Evolutionary conservation across 2,888 invertebrate species (phyloP).

Genomic region (Lamproptera curius): DNA sequence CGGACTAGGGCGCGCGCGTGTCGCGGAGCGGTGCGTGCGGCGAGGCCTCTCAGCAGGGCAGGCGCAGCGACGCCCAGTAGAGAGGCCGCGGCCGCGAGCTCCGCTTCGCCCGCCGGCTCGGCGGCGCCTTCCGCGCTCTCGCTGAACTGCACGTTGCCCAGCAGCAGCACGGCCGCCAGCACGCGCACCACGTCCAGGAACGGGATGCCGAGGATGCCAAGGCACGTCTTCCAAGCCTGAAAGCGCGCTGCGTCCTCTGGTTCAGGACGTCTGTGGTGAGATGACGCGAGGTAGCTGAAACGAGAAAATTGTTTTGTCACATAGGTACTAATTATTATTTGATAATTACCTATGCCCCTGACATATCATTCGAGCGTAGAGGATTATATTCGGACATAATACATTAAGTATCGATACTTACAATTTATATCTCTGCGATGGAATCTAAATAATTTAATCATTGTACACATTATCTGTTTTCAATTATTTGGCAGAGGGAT

Average conservation of each 20-base stretch:
- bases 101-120: conserved; percentile 89
- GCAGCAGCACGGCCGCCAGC: conserved; percentile 91
- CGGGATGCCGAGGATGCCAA: conserved; percentile 94
- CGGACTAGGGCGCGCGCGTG: conserved; percentile 88
- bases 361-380: no score
- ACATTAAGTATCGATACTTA: no score
- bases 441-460: no score
- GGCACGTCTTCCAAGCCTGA: conserved; percentile 94
- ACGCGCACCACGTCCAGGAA: conserved; percentile 96
- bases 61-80: conserved; percentile 89
- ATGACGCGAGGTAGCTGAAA: conserved; percentile 77
- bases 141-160: conserved; percentile 94
- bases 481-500: no score
- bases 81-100: conserved; percentile 86
- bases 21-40: conserved; percentile 84
- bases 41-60: conserved; percentile 73
- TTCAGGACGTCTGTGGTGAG: conserved; percentile 72
- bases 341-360: no score
- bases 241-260: conserved; percentile 77
- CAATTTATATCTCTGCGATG: no score
- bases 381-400: no score
- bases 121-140: conserved; percentile 88
- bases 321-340: no score
- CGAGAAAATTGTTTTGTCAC: no score
- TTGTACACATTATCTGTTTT: no score